Evolutionary conservation across 2,113 vertebrate genomes (phyloP).

Genomic region (Daubentonia madagascariensis): DNA sequence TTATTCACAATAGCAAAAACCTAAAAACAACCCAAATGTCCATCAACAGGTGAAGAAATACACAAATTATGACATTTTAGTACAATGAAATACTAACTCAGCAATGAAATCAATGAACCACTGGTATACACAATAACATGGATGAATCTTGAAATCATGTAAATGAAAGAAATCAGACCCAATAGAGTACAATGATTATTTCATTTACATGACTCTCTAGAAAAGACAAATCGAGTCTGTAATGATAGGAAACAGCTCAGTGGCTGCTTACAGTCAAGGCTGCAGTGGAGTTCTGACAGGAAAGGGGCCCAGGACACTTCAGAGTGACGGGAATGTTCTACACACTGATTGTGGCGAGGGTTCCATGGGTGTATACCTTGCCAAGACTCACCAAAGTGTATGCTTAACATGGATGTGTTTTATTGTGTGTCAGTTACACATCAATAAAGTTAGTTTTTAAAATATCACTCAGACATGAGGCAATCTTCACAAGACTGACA

Average conservation of each 20-base stretch:
- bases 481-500: not conserved
- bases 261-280: not conserved
- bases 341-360: fast-evolving
- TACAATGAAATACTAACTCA: not conserved
- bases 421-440: not conserved
- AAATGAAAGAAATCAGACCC: not conserved
- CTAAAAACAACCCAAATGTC: not conserved
- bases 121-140: not conserved
- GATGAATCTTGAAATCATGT: not conserved
- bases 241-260: not conserved
- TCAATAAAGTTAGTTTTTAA: not conserved
- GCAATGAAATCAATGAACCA: not conserved
- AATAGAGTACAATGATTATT: not conserved
- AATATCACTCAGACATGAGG: not conserved
- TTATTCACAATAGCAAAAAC: not conserved
- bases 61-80: not conserved
- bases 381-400: not conserved
- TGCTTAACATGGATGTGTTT: not conserved
- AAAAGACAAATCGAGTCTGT: not conserved
- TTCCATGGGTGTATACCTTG: too few species aligned
- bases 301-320: not conserved
- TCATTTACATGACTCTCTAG: not conserved
- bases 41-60: not conserved
- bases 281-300: not conserved
- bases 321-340: too few species aligned